Conservation (phyloP, 2,113 vertebrate genomes). For the Scolopax mira region DNA sequence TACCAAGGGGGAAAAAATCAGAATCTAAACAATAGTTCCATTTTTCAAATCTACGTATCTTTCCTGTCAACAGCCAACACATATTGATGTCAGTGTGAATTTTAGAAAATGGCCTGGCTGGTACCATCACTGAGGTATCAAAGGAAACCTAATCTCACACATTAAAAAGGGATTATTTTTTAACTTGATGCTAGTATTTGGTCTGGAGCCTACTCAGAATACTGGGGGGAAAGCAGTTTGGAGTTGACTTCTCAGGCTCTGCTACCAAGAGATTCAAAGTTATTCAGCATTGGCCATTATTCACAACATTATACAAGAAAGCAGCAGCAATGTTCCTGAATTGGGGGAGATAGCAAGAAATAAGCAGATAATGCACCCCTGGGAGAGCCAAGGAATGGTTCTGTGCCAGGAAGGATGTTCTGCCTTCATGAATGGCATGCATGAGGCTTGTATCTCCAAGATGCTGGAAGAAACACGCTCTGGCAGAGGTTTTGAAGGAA, state of each 20-base stretch:
- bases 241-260: background rate
- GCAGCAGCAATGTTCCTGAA: background rate
- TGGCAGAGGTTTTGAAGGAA: background rate
- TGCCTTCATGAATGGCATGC: fast-evolving
- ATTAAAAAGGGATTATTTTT: background rate
- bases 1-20: background rate
- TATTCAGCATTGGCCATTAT: background rate
- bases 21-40: background rate
- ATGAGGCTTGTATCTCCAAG: background rate
- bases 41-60: background rate
- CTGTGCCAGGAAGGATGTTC: background rate
- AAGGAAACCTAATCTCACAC: background rate
- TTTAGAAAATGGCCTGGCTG: background rate
- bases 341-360: background rate
- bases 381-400: background rate
- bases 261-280: background rate
- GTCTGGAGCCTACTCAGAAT: background rate
- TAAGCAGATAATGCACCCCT: background rate
- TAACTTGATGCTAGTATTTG: background rate
- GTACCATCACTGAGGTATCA: background rate
- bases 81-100: background rate
- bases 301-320: background rate
- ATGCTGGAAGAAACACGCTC: background rate
- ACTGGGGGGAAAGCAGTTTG: fast-evolving
- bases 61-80: background rate